Evolutionary conservation across 2,888 invertebrate species (phyloP).

Genomic region (Slavum lentiscoides): DNA sequence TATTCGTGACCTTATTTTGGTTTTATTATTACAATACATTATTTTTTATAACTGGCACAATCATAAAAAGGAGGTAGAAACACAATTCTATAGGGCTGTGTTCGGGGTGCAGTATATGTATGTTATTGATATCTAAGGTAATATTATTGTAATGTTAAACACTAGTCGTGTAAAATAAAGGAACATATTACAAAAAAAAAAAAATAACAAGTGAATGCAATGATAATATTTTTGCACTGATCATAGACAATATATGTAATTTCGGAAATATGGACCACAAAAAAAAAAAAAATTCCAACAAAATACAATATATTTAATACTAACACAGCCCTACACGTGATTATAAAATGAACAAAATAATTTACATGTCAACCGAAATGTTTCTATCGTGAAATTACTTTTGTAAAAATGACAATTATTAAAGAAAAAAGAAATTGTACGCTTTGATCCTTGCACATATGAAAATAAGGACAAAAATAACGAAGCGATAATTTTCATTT

Average conservation of each 20-base stretch:
- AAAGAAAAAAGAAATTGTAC: background rate
- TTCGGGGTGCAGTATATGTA: background rate
- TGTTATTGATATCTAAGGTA: conserved; percentile 5
- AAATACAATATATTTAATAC: conserved; percentile 12
- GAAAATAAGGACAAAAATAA: conserved; percentile 10
- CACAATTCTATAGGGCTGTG: conserved; percentile 39
- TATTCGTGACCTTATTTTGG: background rate
- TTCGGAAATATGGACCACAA: conserved; percentile 17
- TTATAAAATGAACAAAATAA: conserved; percentile 12
- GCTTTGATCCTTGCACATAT: background rate
- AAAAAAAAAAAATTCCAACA: background rate
- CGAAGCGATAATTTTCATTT: conserved; percentile 3
- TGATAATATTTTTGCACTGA: background rate
- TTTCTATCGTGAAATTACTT: background rate
- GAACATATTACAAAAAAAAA: conserved; percentile 29
- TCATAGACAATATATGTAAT: background rate
- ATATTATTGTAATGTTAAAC: conserved; percentile 16
- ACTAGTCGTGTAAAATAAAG: conserved; percentile 20
- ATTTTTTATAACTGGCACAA: conserved; percentile 26
- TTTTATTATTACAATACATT: conserved; percentile 17
- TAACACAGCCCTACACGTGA: conserved; percentile 16
- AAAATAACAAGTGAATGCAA: conserved; percentile 30
- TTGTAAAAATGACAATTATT: background rate
- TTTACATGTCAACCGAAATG: conserved; percentile 10
- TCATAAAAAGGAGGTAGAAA: conserved; percentile 43